phyloP scores from a whole-genome alignment of 1,140 invertebrate species.

The Zaprionus capensis region DNA sequence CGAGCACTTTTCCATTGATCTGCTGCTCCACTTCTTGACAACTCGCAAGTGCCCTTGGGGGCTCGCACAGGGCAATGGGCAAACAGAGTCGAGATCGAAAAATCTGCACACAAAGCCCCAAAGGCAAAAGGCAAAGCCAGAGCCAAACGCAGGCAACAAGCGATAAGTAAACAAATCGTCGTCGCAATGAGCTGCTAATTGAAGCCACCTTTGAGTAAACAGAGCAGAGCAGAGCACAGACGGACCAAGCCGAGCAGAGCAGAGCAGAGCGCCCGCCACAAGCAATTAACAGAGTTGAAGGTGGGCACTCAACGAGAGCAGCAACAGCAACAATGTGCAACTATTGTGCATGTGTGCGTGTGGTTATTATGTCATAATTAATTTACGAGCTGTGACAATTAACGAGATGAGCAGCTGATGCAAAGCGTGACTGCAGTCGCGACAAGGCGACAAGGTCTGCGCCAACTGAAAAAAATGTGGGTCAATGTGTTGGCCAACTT shows the following conservation, averaged over 20 bases:
- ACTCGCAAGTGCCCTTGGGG: conserved; percentile 40
- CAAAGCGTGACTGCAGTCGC: conserved; percentile 62
- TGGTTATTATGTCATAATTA: conserved; percentile 78
- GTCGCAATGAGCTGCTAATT: conserved; percentile 70
- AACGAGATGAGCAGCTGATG: conserved; percentile 65
- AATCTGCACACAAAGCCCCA: conserved; percentile 59
- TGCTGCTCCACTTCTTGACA: conserved; percentile 48
- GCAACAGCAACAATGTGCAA: conserved; percentile 32
- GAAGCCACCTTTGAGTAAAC: conserved; percentile 79
- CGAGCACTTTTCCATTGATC: conserved; percentile 18
- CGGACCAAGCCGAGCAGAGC: conserved; percentile 19
- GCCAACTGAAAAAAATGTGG: conserved; percentile 53
- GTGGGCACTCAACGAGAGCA: conserved; percentile 46
- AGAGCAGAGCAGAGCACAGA: conserved; percentile 57
- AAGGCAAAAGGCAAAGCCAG: background rate
- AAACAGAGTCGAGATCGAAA: conserved; percentile 21
- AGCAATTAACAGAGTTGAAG: conserved; percentile 74
- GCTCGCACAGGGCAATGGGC: conserved; percentile 2
- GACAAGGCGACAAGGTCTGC: conserved; percentile 69
- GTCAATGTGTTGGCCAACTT: conserved; percentile 51
- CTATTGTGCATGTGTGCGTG: conserved; percentile 36
- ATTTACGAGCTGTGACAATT: conserved; percentile 82
- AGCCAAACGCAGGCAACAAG: conserved; percentile 7
- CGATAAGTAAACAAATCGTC: conserved; percentile 60
- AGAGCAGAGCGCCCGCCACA: conserved; percentile 61